phyloP scores from a whole-genome alignment of 2,888 invertebrate species.

The Allolobophora icterica region DNA sequence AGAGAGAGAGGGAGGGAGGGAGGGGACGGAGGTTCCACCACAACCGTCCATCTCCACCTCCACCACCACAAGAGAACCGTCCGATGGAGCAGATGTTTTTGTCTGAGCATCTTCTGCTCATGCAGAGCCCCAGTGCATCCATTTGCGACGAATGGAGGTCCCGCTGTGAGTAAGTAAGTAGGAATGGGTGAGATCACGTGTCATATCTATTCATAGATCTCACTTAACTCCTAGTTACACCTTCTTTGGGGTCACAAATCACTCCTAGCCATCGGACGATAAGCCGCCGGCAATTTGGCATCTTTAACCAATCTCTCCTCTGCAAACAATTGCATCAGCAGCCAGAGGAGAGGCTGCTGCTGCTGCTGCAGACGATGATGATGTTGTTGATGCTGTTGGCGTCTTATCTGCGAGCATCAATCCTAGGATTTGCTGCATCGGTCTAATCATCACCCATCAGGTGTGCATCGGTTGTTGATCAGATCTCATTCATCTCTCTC shows the following conservation, averaged over 20 bases:
- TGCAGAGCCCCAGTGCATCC: neutral
- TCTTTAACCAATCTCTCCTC: slow-evolving; percentile 12
- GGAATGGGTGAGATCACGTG: neutral
- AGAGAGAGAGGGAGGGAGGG: too few relatives aligned
- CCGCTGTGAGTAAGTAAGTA: neutral
- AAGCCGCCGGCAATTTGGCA: neutral
- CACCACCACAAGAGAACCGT: too few relatives aligned
- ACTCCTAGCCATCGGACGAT: neutral
- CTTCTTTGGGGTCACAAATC: neutral
- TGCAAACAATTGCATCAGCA: neutral
- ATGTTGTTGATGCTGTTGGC: neutral
- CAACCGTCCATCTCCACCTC: too few relatives aligned
- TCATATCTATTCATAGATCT: neutral
- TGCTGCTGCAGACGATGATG: neutral
- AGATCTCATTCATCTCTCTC: neutral
- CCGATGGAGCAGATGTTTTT: too few relatives aligned
- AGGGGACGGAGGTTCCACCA: too few relatives aligned
- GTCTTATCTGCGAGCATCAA: neutral
- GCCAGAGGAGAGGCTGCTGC: neutral
- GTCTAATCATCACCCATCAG: neutral
- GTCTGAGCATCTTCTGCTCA: too few relatives aligned
- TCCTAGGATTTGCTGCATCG: neutral
- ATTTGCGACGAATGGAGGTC: neutral
- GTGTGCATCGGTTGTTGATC: neutral
- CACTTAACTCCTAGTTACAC: neutral